phyloP scores from a whole-genome alignment of 2,113 vertebrate species.

The Lanius collurio region DNA sequence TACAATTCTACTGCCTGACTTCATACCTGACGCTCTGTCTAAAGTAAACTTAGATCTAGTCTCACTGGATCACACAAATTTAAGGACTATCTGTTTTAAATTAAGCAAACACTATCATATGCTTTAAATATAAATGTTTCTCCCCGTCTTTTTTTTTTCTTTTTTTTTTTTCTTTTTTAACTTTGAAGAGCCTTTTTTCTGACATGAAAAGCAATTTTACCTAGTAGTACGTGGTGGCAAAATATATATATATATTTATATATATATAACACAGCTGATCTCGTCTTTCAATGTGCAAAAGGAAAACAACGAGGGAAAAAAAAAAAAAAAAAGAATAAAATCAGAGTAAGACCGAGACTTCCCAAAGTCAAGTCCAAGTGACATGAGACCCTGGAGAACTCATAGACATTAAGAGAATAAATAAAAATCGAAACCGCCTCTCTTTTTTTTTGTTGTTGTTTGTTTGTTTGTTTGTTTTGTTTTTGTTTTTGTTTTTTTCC shows the following conservation, averaged over 20 bases:
- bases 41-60: slow-evolving; percentile 86
- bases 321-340: slow-evolving; percentile 32
- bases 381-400: slow-evolving; percentile 82
- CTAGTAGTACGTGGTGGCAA: slow-evolving; percentile 74
- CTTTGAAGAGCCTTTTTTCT: slow-evolving; percentile 55
- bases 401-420: slow-evolving; percentile 90
- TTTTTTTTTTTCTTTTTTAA: slow-evolving; percentile 29
- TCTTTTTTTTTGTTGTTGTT: neutral
- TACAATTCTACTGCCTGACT: slow-evolving; percentile 88
- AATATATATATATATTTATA: slow-evolving; percentile 72
- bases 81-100: slow-evolving; percentile 74
- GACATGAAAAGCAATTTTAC: slow-evolving; percentile 69
- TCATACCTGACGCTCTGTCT: slow-evolving; percentile 86
- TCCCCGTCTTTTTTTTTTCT: neutral
- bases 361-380: slow-evolving; percentile 80
- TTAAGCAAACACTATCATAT: slow-evolving; percentile 76
- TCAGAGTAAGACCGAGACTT: slow-evolving; percentile 63
- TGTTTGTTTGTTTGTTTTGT: slow-evolving; percentile 17
- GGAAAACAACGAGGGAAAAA: slow-evolving; percentile 46
- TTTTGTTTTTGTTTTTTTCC: slow-evolving; percentile 18
- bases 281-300: slow-evolving; percentile 83
- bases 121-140: slow-evolving; percentile 76
- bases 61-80: slow-evolving; percentile 88
- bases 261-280: slow-evolving; percentile 70
- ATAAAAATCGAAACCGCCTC: slow-evolving; percentile 85